These are phyloP conservation scores for Pleuronectes platessa DNA, from an alignment of 2,113 vertebrate genomes.

Conservation along the genomic window DNA sequence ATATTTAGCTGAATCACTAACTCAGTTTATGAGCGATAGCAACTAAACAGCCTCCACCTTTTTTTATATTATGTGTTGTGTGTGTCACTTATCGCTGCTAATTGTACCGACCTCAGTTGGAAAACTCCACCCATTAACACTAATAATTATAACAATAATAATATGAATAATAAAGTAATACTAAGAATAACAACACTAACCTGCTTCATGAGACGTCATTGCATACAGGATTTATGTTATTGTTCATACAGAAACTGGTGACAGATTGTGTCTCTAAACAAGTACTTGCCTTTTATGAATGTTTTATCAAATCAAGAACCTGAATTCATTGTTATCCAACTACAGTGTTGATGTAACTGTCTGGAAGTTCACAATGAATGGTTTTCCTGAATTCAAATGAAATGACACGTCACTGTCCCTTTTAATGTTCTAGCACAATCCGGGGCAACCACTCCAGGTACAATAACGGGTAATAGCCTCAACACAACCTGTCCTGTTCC, in stretches of 20 bases:
- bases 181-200: background rate
- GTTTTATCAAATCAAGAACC: background rate
- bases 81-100: background rate
- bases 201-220: background rate
- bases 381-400: background rate
- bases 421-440: slow-evolving; percentile 43
- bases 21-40: background rate
- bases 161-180: background rate
- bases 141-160: background rate
- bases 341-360: background rate
- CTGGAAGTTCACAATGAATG: background rate
- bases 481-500: background rate
- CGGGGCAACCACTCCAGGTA: background rate
- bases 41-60: background rate
- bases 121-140: background rate
- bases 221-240: background rate
- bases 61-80: background rate
- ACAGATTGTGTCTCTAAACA: background rate
- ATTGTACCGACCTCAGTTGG: background rate
- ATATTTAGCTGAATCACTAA: background rate
- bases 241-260: background rate
- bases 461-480: slow-evolving; percentile 34
- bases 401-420: background rate
- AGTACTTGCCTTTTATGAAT: background rate
- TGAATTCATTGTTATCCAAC: no score